A percentile compares a stretch with the other conserved stretches of the same genome.
Conservation (phyloP, 2,797 vertebrate species). For the Adelosebastes latens region DNA sequence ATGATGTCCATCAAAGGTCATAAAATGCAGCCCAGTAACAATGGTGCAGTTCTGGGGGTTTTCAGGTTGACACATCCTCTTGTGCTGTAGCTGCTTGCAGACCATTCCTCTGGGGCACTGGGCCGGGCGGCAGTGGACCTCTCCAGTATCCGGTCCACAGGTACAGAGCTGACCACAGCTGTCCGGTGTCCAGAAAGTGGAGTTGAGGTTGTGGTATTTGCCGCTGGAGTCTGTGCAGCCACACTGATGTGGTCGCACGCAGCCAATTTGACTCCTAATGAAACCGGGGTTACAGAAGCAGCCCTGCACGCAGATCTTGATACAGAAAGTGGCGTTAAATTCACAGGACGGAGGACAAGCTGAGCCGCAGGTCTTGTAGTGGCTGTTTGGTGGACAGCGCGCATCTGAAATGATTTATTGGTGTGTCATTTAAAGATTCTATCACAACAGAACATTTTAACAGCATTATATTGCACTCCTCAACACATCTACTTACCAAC, state of each 20-base stretch:
- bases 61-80: constrained; percentile 13
- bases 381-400: constrained; percentile 52
- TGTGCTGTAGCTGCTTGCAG: constrained; percentile 23
- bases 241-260: constrained; percentile 25
- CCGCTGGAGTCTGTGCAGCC: constrained; percentile 46
- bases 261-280: constrained; percentile 26
- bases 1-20: constrained; percentile 71
- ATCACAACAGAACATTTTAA: not conserved
- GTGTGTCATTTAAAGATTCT: not conserved
- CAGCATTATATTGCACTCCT: not conserved
- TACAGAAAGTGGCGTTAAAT: not conserved
- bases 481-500: constrained; percentile 1
- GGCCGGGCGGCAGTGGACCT: not conserved
- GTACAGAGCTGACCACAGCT: constrained; percentile 35
- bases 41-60: constrained; percentile 34
- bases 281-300: constrained; percentile 52
- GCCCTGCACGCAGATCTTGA: constrained; percentile 36
- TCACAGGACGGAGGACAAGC: constrained; percentile 54
- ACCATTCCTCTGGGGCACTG: constrained; percentile 33
- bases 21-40: constrained; percentile 49
- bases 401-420: constrained; percentile 22
- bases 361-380: constrained; percentile 55
- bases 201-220: constrained; percentile 41
- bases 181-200: constrained; percentile 32
- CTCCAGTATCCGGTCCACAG: constrained; percentile 15